Evolutionary conservation across 2,888 invertebrate genomes (phyloP).

Genomic region (Cantharis rufa): DNA sequence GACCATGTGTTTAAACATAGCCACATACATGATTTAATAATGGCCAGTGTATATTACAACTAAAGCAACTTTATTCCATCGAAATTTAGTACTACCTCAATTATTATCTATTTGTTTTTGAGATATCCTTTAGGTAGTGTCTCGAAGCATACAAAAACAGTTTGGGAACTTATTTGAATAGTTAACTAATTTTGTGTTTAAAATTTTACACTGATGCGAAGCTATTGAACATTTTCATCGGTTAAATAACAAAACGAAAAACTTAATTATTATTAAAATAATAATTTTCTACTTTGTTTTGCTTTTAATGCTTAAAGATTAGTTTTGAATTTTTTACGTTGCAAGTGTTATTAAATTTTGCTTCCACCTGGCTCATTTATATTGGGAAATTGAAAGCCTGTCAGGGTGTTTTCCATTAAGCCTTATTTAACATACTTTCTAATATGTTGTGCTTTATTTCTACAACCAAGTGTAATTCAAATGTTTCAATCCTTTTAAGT

Average conservation of each 20-base stretch:
- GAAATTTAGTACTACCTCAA: not conserved
- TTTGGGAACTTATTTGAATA: not conserved
- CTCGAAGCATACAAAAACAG: not conserved
- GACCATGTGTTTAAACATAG: not conserved
- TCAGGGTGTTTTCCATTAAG: not conserved
- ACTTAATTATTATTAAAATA: no score
- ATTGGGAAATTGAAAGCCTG: no score
- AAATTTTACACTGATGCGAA: no score
- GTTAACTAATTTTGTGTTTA: not conserved
- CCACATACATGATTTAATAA: not conserved
- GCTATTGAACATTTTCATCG: no score
- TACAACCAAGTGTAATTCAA: not conserved
- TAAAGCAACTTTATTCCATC: not conserved
- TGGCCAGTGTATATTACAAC: no score
- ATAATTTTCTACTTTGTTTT: no score
- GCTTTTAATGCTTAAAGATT: no score
- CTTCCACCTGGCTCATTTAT: no score
- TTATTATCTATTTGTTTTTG: not conserved
- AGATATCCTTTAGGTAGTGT: not conserved
- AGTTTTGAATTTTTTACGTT: no score
- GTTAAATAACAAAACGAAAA: not conserved
- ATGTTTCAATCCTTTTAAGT: not conserved
- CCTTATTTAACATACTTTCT: not conserved
- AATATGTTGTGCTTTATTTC: not conserved
- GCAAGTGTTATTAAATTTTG: no score